Evolutionary conservation across 2,888 invertebrate genomes (phyloP).

Genomic region (Tachina grossa): DNA sequence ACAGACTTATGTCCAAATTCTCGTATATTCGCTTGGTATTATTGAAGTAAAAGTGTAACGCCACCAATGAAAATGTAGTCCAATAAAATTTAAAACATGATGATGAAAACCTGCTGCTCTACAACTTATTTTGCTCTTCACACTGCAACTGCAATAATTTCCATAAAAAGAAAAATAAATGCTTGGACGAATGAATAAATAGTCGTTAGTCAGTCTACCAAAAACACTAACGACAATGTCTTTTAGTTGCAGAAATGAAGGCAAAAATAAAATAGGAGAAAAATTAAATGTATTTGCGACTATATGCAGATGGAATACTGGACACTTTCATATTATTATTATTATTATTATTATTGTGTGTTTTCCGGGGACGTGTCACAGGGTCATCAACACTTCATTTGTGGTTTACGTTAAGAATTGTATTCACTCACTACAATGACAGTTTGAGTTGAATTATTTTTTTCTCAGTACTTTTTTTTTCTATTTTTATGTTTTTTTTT

Average conservation of each 20-base stretch:
- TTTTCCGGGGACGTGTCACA: conserved; percentile 62
- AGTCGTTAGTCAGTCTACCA: conserved; percentile 13
- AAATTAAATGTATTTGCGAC: conserved; percentile 26
- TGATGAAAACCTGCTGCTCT: conserved; percentile 66
- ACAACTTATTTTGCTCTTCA: conserved; percentile 41
- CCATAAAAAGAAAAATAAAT: conserved; percentile 20
- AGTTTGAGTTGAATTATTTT: not conserved
- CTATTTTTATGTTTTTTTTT: conserved; percentile 5
- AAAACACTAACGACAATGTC: conserved; percentile 60
- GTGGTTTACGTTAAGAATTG: conserved; percentile 68
- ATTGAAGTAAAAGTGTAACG: too few species aligned
- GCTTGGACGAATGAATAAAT: not conserved
- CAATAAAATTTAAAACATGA: conserved; percentile 27
- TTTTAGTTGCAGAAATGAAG: conserved; percentile 35
- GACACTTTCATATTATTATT: conserved; percentile 16
- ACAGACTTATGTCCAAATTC: too few species aligned
- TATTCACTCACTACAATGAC: conserved; percentile 53
- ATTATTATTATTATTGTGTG: not conserved
- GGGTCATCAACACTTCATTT: conserved; percentile 68
- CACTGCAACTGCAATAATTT: conserved; percentile 43
- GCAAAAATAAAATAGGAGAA: not conserved
- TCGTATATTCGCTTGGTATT: too few species aligned
- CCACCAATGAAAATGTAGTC: conserved; percentile 6
- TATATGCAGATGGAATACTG: conserved; percentile 8
- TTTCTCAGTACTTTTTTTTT: conserved; percentile 1